Evolutionary conservation across 2,888 invertebrate genomes (phyloP), one percentile per base, ranked within the genome.

Genomic region (Tenthredo amoena): DNA sequence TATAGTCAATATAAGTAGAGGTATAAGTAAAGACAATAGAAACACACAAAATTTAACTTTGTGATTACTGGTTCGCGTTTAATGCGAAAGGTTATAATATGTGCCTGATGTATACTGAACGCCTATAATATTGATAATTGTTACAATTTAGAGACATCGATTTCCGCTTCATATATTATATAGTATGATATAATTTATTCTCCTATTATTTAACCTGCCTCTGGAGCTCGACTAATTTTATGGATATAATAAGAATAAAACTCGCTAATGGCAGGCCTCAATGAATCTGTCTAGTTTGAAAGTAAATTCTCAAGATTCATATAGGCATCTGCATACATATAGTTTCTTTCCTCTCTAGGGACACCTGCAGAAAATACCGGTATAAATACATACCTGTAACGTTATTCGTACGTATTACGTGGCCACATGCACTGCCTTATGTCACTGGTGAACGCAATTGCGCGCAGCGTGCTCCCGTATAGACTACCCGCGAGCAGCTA

Each of bases 241-340:
- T 34, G n/a, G 2, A n/a, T 71, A 37, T 71, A 71, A 71, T 9
- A n/a, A 34, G 71, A 7, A 37, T 34, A 34, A n/a, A 71, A 18
- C 71, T 18, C 6, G 40, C 40, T 43, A 43, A n/a, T n/a, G 34
- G 58, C 62, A 71, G 26, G 71, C 26, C 7, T 1, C 37, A 71
- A 76, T 76, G 76, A 76, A 76, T 76, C 26, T 37, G 15, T 37
- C 40, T 18, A 18, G 34, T 71, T 71, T 71, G 37, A 47, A 47
- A 21, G 76, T 47, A 71, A 76, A 26, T 26, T 12, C 3, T 31
- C 26, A 47, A 26, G 43, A 76, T 40, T 26, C 47, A 26, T 34
- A 31, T 12, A 55, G n/a, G 55, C 55, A 55, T 71, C 26, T 31
- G 71, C 12, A 15, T 34, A 10, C 1, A 5, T 43, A 43, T 74